Conservation (phyloP, 2,113 vertebrate species). For the Sterna hirundo region DNA sequence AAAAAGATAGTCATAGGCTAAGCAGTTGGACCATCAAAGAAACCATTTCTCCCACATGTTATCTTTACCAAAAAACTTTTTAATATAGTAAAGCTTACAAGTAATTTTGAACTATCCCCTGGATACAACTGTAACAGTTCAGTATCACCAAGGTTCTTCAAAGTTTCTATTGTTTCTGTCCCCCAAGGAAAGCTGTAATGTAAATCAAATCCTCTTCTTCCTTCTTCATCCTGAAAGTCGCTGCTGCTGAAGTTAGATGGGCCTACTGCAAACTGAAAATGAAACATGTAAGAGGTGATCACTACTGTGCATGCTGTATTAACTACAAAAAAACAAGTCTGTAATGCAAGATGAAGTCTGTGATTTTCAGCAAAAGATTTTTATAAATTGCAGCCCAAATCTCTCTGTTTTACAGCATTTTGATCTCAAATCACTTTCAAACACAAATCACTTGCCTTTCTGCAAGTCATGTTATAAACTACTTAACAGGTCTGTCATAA, state of each 20-base stretch:
- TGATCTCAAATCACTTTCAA: not conserved
- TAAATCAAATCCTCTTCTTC: slow-evolving; percentile 80
- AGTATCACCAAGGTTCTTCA: slow-evolving; percentile 81
- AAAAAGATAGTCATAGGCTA: not conserved
- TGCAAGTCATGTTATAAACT: not conserved
- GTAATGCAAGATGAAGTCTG: not conserved
- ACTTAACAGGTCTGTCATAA: not conserved
- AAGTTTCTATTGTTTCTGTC: slow-evolving; percentile 84
- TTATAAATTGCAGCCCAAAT: not conserved
- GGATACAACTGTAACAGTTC: slow-evolving; percentile 81
- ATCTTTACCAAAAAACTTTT: not conserved
- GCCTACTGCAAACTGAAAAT: slow-evolving; percentile 85
- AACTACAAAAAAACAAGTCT: not conserved
- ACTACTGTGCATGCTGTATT: not conserved
- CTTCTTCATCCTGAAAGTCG: slow-evolving; percentile 75
- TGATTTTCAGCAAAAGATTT: not conserved
- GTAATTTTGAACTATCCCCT: slow-evolving; percentile 71
- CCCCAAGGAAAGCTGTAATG: slow-evolving; percentile 92
- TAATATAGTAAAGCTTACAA: slow-evolving; percentile 70
- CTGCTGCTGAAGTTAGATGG: slow-evolving; percentile 87
- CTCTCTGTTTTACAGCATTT: not conserved
- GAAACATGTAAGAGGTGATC: not conserved
- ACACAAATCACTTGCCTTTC: not conserved
- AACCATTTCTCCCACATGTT: not conserved
- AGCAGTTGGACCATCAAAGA: not conserved